Evolutionary conservation across 2,797 vertebrate species (phyloP), one percentile per base, ranked within the genome.

Genomic region (Mus minutoides): DNA sequence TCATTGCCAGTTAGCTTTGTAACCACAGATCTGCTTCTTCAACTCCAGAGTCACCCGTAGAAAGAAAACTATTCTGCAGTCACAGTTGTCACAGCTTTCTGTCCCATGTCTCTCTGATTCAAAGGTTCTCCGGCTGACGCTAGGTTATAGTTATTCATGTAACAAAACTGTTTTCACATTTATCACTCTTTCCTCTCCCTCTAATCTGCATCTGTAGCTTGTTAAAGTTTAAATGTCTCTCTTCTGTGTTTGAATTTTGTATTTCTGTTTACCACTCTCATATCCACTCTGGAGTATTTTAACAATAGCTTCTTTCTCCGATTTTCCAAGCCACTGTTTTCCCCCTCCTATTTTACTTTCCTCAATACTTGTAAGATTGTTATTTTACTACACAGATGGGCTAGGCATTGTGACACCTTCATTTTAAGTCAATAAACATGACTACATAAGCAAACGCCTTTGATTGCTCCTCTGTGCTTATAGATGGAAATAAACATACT

Each of bases 41-140:
- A 79, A n/a, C 13, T 60, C 64, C 75, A 12, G 49, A 52, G 21
- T n/a, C 54, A 49, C 21, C 79, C 16, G 26, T 8, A 58, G 16
- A 52, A 31, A 34, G 31, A 90, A 89, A 94, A 77, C 9, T 24
- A 40, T 37, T 76, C 54, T 19, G 5, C 31, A 67, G n/a, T 94
- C 60, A 92, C 77, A 62, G 80, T 58, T 79, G n/a, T 84, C 79
- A 73, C 43, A 60, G 6, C 22, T 91, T 96, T 80, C 62, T 87
- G 69, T 52, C 24, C 83, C 69, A 40, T 40, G 6, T 76, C 19
- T 91, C 5, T 80, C 43, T 21, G 71, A 79, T 88, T 90, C 52
- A 60, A 73, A 58, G 60, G 52, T 58, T 14, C 21, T 91, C 78
- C 40, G 24, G 24, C 52, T 79, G 62, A 34, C 3, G 40, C 58